phyloP scores from a whole-genome alignment of 2,888 invertebrate genomes.

The Lagria hirta region DNA sequence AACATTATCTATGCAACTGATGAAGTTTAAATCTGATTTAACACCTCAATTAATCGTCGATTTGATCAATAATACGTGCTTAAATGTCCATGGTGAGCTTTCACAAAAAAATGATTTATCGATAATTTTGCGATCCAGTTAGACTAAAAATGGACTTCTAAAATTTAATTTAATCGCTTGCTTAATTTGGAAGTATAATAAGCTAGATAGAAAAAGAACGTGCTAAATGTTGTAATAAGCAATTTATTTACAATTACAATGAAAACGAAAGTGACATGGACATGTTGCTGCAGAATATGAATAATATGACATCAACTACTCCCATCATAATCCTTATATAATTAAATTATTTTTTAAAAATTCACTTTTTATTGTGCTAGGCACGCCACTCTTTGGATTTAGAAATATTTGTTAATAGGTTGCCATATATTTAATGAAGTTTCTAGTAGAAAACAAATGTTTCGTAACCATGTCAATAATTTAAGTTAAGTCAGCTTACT shows the following conservation, averaged over 20 bases:
- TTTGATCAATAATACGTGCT: slow-evolving; percentile 16
- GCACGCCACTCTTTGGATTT: too few species aligned
- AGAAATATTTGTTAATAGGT: too few species aligned
- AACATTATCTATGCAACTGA: slow-evolving; percentile 8
- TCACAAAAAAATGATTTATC: slow-evolving; percentile 25
- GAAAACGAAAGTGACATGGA: too few species aligned
- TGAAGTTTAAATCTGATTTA: slow-evolving; percentile 17
- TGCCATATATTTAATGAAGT: too few species aligned
- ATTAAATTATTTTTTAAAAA: too few species aligned
- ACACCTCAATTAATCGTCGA: slow-evolving; percentile 22
- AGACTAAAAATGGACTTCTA: slow-evolving; percentile 18
- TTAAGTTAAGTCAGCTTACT: too few species aligned
- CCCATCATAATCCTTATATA: too few species aligned
- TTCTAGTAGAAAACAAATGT: too few species aligned
- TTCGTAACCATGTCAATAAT: too few species aligned
- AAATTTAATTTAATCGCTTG: slow-evolving; percentile 21
- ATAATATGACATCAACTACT: too few species aligned
- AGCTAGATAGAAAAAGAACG: slow-evolving; percentile 10
- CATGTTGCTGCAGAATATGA: too few species aligned
- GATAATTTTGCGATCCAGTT: slow-evolving; percentile 23
- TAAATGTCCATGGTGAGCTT: slow-evolving; percentile 16
- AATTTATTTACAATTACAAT: slow-evolving; percentile 9
- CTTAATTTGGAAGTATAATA: slow-evolving; percentile 25
- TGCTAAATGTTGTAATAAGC: slow-evolving; percentile 7
- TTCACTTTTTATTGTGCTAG: too few species aligned